Evolutionary conservation across 2,797 vertebrate genomes (phyloP), one percentile per base, ranked within the genome.

Genomic region (Neomorphus geoffroyi): DNA sequence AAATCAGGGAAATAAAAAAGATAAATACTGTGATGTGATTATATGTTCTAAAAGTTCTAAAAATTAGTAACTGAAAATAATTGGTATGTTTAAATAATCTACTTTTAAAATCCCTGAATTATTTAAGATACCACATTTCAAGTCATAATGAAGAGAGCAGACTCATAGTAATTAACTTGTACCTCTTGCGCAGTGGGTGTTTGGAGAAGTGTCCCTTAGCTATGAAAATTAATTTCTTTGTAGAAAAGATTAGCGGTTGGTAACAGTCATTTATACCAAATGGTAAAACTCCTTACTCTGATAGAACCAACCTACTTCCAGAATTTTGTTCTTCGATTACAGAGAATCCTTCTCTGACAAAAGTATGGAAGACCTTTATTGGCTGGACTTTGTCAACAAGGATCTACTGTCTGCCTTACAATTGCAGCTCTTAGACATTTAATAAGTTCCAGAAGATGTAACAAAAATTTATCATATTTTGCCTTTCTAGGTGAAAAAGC

Each of bases 401-500:
- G 23, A 48, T 41, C 27, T 92, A 45, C 13, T 58, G 9, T 82
- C 7, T 73, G 28, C 53, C 43, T 66, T 85, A 30, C 10, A 13
- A 32, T 83, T 64, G 14, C 26, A 66, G 24, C 13, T 81, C 28
- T 75, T 33, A 53, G 18, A 53, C 17, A 22, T 67, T 67, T 45
- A 21, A 2, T 37, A 64, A 74, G 11, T 72, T 88, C 13, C 18
- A 62, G 60, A 58, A 85, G 46, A 80, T 62, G 16, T 83, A 81
- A 86, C 12, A 27, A 53, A 54, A 45, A 69, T 78, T 4, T 85
- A 73, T 10, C 90, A 48, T 46, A 81, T 81, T 93, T 86, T 96
- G 84, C 51, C 30, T 61, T 84, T 81, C 41, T 48, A 99, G 99
- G 99, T 86, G 99, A 99, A 97, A 99, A 99, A 96, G 99, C 99